Evolutionary conservation across 2,113 vertebrate species (phyloP).

Genomic region (Ploceus nigricollis): DNA sequence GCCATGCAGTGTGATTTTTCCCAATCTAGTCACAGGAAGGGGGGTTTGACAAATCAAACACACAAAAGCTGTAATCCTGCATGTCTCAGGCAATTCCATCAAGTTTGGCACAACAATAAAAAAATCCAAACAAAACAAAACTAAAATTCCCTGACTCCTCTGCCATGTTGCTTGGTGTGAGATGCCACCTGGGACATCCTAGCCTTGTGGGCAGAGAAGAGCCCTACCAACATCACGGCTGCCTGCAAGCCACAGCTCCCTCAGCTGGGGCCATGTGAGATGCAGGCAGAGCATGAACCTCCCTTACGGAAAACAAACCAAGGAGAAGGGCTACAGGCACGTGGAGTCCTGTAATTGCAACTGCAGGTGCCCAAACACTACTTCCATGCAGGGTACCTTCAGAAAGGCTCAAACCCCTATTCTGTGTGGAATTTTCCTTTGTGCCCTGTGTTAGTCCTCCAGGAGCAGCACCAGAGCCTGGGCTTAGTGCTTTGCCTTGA

Average conservation of each 20-base stretch:
- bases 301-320: background rate
- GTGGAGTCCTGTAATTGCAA: background rate
- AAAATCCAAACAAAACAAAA: background rate
- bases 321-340: background rate
- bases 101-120: rapidly evolving
- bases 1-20: background rate
- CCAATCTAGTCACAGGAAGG: background rate
- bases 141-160: background rate
- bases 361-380: background rate
- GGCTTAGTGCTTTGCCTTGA: background rate
- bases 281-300: background rate
- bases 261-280: rapidly evolving
- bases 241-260: background rate
- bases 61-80: background rate
- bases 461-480: background rate
- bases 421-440: background rate
- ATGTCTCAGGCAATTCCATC: background rate
- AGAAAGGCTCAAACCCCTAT: background rate
- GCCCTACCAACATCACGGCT: rapidly evolving
- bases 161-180: background rate
- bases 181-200: rapidly evolving
- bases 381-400: background rate
- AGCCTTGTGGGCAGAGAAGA: background rate
- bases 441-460: background rate
- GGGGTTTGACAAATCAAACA: background rate